Evolutionary conservation across 2,113 vertebrate genomes (phyloP), one percentile per base, ranked within the genome.

Genomic region (Accipiter virgatus): DNA sequence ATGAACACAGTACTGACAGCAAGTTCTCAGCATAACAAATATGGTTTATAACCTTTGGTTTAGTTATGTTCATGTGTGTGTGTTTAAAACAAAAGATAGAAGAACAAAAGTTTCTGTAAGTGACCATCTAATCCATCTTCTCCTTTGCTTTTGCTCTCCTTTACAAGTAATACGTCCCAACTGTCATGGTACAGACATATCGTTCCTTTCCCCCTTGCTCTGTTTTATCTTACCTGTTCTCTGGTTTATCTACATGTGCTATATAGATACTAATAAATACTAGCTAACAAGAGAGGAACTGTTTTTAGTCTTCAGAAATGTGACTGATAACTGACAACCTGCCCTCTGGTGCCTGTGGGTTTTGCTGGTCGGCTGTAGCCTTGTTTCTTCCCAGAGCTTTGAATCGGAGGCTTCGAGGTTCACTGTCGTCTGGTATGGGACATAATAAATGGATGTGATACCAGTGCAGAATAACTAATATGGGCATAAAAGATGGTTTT

Each of bases 341-440:
- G 36, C 21, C 27, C 48, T 7, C 29, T 1, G 11, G 47, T n/a
- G 25, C 25, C 32, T 16, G 19, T 5, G 53, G 50, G 48, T 43
- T 68, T 17, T 34, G 61, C 56, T 50, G 66, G 10, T 34, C 21
- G 2, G 8, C 61, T 7, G 14, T 6, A n/a, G 43, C n/a, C 19
- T 55, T 2, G 6, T 7, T 87, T 20, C 42, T 16, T 85, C 34
- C 50, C 17, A 5, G 15, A 59, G 7, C 55, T 78, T 19, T 4
- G 31, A 9, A 15, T 22, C 4, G 2, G 36, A 43, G 32, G 23
- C 18, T 34, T 19, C 5, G 1, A 34, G 63, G 22, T 55, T 83
- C 0, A 0, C 65, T 61, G 52, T 25, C 8, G 1, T 26, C 62
- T 5, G 0, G 1, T 19, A 0, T 0, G 25, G 40, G 85, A 11